Evolutionary conservation across 53 echinoderm and acorn worm genomes (phyloP), one percentile per base, ranked within the genome.

Genomic region (Mesocentrotus franciscanus): DNA sequence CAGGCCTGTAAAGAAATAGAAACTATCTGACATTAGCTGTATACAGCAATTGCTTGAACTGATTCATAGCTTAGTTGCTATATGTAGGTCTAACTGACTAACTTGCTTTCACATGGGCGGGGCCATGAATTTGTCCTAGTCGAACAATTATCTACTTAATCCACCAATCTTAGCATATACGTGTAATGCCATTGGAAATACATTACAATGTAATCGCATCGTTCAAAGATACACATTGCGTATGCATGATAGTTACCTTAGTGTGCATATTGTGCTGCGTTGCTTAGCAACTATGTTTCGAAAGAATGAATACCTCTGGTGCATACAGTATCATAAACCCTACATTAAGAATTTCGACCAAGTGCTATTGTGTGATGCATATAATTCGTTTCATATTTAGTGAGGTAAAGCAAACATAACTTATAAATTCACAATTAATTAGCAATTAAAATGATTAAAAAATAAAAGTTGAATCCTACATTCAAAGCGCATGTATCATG

Each of bases 141-240:
- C 24, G 57, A 58, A 85, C 87, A 85, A 85, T 85, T 58, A 85
- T 58, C 26, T 85, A 27, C 56, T 85, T n/a, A 85, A 85, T n/a
- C n/a, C 26, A 57, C n/a, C 26, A n/a, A 87, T 58, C n/a, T 87
- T 87, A 59, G 58, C 87, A 87, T 56, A 27, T 58, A 24, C 27
- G 29, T 87, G 87, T 58, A 9, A 87, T 87, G 27, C 27, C 58
- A 27, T 58, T 87, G 57, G 26, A 55, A 87, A 12, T 26, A 58
- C 85, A 57, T 85, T 55, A 29, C 39, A 79, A 39, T 79, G 35
- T 79, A 36, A 42, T 18, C 36, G 39, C 1, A 81, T 81, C 18
- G 8, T 5, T 20, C 42, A 7, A 87, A 87, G 58, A 87, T 87
- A 84, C 42, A 84, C 84, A 87, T 87, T 58, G 58, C 87, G 87